Evolutionary conservation across 37 sponge, comb jelly and placozoan genomes (phyloP), one percentile per base, ranked within the genome.

Genomic region (Oopsacas minuta): DNA sequence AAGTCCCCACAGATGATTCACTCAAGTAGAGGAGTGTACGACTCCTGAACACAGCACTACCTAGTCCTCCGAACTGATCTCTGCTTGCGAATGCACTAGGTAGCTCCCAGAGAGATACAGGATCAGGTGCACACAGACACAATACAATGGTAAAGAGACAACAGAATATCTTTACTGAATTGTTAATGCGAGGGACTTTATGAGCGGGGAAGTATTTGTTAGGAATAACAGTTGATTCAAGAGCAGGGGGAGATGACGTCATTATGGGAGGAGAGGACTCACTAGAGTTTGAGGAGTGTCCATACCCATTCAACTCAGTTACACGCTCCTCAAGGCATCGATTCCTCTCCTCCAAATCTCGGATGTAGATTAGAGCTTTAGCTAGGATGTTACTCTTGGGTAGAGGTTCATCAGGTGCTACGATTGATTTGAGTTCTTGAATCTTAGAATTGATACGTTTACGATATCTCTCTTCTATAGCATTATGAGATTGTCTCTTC

Each of bases 351-450:
- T 61, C 75, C 30, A 61, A 12, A 3, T 61, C 75, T 3, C 75
- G 75, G 75, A 61, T 61, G 75, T 61, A 61, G 30, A n/a, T 61
- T 25, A 61, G 75, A 3, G 75, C 75, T 61, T 61, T 61, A 25
- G 75, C 75, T 25, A 61, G 75, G 30, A 61, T 61, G 75, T 61
- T 61, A 12, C 75, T 61, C 75, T 61, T 61, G 32, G 75, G 75
- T 25, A 61, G 75, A 3, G 75, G 75, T 34, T 61, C 75, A 3
- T 61, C 75, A 3, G 75, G 75, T 5, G 75, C 75, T 12, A 61
- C 75, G 75, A 61, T 61, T 5, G 75, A 61, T 34, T 61, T 61
- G 75, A 61, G 75, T n/a, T 61, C 75, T 34, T 61, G 75, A 61
- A 61, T 61, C 75, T 34, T 3, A 12, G 75, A 61, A 12, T 61